A percentile compares a stretch with the other conserved stretches of the same genome.
Conservation (phyloP, 2,888 invertebrate genomes). For the Onchidella celtica region DNA sequence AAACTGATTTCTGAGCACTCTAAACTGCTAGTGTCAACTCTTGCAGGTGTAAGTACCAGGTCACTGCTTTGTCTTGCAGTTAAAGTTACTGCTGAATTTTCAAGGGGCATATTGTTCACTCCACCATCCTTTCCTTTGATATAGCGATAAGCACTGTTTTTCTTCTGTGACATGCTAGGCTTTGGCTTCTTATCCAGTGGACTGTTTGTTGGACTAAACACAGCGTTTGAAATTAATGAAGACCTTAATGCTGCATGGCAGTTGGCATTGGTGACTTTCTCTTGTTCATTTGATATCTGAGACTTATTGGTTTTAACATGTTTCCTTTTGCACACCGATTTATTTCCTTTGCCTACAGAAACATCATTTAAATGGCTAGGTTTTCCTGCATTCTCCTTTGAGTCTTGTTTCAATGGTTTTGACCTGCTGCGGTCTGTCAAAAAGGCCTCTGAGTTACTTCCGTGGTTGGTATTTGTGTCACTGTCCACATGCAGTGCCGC, state of each 20-base stretch:
- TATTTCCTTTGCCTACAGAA: background rate
- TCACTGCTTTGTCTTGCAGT: no score
- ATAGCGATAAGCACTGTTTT: background rate
- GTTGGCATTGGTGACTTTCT: background rate
- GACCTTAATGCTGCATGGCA: background rate
- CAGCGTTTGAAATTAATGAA: background rate
- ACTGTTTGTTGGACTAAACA: conserved; percentile 28
- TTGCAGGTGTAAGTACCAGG: no score
- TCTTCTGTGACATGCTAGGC: background rate
- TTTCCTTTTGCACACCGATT: conserved; percentile 21
- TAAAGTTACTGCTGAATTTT: background rate
- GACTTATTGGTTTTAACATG: background rate
- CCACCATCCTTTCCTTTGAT: background rate
- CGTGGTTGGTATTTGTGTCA: background rate
- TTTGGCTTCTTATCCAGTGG: conserved; percentile 36
- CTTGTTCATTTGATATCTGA: background rate
- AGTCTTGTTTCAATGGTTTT: background rate
- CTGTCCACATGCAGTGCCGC: conserved; percentile 3
- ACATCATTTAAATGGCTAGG: background rate
- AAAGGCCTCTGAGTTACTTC: background rate
- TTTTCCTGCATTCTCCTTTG: background rate
- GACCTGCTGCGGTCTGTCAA: background rate
- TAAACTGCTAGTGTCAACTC: conserved; percentile 11
- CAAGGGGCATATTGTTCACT: background rate
- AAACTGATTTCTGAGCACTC: conserved; percentile 16